Conservation (phyloP, 2,113 vertebrate genomes). For the Oriolus oriolus region DNA sequence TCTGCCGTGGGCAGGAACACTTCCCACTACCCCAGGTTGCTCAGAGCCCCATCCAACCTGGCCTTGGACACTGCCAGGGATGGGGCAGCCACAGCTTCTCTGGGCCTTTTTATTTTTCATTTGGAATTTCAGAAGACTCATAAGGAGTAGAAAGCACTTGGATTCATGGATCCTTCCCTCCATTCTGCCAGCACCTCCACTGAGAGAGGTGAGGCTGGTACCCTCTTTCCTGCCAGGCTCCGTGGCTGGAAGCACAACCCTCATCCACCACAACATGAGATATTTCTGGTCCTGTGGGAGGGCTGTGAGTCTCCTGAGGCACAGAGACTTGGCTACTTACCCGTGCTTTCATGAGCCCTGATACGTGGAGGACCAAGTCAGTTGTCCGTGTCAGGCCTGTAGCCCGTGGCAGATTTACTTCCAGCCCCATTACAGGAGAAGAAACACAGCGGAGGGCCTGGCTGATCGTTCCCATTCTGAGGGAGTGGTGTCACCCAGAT, state of each 20-base stretch:
- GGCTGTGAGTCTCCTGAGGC: not conserved
- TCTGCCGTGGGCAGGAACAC: not conserved
- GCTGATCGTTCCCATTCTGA: not conserved
- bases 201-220: not conserved
- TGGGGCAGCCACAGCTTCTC: not conserved
- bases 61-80: not conserved
- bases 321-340: not conserved
- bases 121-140: not conserved
- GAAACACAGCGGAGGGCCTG: not conserved
- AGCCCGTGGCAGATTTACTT: not conserved
- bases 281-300: not conserved
- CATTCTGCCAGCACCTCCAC: not conserved
- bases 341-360: not conserved
- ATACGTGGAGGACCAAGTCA: not conserved
- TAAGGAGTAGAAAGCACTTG: not conserved
- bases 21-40: not conserved
- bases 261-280: not conserved
- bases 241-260: not conserved
- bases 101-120: not conserved
- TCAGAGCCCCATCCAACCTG: not conserved
- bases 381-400: not conserved
- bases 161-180: not conserved
- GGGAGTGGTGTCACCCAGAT: not conserved
- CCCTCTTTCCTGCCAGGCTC: not conserved
- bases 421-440: not conserved